A percentile compares a stretch with the other conserved stretches of the same genome.
phyloP scores from a whole-genome alignment of 1,140 invertebrate species.

The Laupala kohalensis region DNA sequence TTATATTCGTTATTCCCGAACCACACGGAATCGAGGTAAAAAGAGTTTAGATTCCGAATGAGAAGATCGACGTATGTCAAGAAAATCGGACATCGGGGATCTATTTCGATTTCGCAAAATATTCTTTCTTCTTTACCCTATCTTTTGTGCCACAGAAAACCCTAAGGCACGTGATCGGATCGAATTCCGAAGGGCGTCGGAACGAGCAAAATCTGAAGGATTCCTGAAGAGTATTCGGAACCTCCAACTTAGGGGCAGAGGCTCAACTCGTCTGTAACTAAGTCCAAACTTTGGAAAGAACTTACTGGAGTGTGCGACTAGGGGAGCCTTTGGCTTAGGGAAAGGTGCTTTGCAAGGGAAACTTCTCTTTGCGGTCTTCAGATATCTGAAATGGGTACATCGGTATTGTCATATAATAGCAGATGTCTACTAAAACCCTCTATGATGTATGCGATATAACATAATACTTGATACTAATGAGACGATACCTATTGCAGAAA shows the following conservation, averaged over 20 bases:
- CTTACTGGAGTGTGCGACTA: no score
- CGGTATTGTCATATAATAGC: not conserved
- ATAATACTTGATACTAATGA: not conserved
- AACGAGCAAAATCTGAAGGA: not conserved
- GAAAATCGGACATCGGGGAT: no score
- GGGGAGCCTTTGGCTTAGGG: not conserved
- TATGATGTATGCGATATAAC: not conserved
- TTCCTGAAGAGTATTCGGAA: not conserved
- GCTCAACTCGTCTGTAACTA: not conserved
- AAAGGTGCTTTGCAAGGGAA: not conserved
- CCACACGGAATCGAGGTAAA: no score
- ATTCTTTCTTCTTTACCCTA: no score
- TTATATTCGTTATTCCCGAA: no score
- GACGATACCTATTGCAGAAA: not conserved
- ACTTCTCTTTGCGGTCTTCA: not conserved
- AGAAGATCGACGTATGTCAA: no score
- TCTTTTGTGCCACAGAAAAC: no score
- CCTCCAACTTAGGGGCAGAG: not conserved
- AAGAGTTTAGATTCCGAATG: no score
- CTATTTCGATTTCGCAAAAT: no score
- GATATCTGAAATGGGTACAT: not conserved
- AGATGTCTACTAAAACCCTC: not conserved
- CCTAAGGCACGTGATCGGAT: no score
- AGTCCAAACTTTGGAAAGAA: not conserved
- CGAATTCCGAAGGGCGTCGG: not conserved